Percentiles rank a stretch among this genome's conserved stretches.
phyloP scores from a whole-genome alignment of 2,797 vertebrate species.

The Coracias cyanogaster region DNA sequence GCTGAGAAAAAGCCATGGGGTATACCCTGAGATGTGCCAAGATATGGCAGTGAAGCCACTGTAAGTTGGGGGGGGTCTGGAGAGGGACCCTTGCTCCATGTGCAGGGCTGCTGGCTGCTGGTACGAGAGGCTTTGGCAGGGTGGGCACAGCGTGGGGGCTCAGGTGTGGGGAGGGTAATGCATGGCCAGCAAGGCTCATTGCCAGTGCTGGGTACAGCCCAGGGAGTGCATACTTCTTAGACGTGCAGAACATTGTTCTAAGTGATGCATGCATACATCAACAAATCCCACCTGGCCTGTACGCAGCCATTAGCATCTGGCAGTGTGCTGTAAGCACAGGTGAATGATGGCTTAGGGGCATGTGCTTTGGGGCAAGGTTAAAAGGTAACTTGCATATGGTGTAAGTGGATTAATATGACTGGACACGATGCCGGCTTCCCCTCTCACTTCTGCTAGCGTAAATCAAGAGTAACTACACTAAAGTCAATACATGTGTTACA shows the following conservation, averaged over 20 bases:
- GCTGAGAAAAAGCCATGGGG: neutral
- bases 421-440: neutral
- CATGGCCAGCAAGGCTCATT: neutral
- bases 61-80: neutral
- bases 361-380: constrained; percentile 29
- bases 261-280: neutral
- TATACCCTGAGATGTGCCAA: neutral
- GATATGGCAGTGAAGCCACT: neutral
- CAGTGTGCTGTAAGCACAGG: constrained; percentile 16
- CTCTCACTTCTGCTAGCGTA: neutral
- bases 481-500: constrained; percentile 39
- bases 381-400: neutral
- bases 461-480: constrained; percentile 33
- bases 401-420: constrained; percentile 36
- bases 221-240: neutral
- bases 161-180: neutral
- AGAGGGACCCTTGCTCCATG: rapidly evolving
- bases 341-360: constrained; percentile 46
- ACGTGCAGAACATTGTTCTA: neutral
- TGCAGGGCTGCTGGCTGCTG: neutral
- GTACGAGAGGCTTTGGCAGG: neutral
- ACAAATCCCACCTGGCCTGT: constrained; percentile 56
- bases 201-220: neutral
- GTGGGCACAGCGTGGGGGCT: neutral
- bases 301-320: constrained; percentile 39